Evolutionary conservation across 2,113 vertebrate genomes (phyloP).

Genomic region (Ammospiza caudacuta): DNA sequence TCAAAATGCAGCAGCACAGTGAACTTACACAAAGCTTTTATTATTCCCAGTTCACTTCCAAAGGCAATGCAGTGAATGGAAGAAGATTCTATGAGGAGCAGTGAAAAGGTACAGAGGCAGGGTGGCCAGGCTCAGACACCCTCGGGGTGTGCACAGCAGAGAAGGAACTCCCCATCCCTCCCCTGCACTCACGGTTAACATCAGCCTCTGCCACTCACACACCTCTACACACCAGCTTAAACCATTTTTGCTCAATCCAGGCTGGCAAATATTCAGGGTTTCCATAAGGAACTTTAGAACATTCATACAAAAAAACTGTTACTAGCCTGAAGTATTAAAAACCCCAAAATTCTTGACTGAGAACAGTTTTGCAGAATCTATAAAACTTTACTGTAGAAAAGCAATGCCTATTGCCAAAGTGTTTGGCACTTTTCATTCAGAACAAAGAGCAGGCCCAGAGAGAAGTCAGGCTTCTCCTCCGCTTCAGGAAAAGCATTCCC

Average conservation of each 20-base stretch:
- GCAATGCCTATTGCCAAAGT: accelerated
- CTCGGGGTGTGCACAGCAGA: background rate
- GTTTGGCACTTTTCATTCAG: background rate
- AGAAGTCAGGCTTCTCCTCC: background rate
- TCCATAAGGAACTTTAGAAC: background rate
- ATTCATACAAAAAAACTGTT: background rate
- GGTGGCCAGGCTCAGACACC: background rate
- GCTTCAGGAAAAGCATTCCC: background rate
- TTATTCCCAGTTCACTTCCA: background rate
- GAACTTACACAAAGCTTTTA: background rate
- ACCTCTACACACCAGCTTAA: background rate
- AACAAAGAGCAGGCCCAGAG: background rate
- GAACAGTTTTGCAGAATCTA: background rate
- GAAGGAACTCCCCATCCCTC: background rate
- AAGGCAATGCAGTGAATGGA: background rate
- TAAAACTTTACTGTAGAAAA: background rate
- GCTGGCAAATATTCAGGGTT: background rate
- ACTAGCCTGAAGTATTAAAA: background rate
- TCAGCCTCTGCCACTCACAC: background rate
- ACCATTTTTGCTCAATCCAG: background rate
- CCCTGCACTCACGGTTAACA: background rate
- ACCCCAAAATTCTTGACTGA: background rate
- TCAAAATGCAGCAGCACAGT: background rate
- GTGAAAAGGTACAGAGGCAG: background rate
- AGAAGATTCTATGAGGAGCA: background rate